Evolutionary conservation across 2,888 invertebrate species (phyloP).

Genomic region (Platerodrilus igneus): DNA sequence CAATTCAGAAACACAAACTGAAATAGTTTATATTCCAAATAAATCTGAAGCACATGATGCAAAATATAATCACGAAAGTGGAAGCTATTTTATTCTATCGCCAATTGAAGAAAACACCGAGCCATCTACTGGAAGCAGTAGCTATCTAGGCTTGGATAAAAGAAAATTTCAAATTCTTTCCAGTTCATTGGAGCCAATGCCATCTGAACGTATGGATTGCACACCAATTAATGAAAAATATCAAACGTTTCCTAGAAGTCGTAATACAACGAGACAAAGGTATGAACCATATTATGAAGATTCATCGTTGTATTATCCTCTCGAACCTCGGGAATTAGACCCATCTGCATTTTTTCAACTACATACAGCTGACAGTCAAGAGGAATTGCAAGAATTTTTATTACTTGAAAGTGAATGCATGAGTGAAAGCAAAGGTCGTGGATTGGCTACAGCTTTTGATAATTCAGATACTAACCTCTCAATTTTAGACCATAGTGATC

Average conservation of each 20-base stretch:
- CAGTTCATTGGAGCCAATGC: conserved; percentile 43
- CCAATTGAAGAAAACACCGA: conserved; percentile 59
- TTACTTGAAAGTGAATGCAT: conserved; percentile 58
- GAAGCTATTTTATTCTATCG: conserved; percentile 45
- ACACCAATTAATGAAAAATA: conserved; percentile 44
- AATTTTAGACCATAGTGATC: conserved; percentile 1
- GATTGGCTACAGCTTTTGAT: conserved; percentile 50
- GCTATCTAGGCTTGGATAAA: conserved; percentile 38
- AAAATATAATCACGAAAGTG: conserved; percentile 24
- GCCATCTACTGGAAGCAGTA: conserved; percentile 50
- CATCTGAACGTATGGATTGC: conserved; percentile 32
- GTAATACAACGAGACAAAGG: conserved; percentile 40
- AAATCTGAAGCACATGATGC: conserved; percentile 20
- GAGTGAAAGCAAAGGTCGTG: conserved; percentile 46
- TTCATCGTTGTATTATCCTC: conserved; percentile 51
- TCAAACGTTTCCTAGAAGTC: conserved; percentile 54
- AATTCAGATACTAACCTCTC: conserved; percentile 35
- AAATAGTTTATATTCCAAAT: conserved; percentile 27
- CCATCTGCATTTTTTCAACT: conserved; percentile 54
- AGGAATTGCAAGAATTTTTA: conserved; percentile 59
- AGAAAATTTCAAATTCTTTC: conserved; percentile 36
- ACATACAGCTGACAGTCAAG: conserved; percentile 57
- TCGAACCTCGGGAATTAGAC: conserved; percentile 57
- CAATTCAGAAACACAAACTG: conserved; percentile 25
- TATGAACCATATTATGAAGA: conserved; percentile 35